Conservation (phyloP, 2,888 invertebrate species). For the Suillia variegata region DNA sequence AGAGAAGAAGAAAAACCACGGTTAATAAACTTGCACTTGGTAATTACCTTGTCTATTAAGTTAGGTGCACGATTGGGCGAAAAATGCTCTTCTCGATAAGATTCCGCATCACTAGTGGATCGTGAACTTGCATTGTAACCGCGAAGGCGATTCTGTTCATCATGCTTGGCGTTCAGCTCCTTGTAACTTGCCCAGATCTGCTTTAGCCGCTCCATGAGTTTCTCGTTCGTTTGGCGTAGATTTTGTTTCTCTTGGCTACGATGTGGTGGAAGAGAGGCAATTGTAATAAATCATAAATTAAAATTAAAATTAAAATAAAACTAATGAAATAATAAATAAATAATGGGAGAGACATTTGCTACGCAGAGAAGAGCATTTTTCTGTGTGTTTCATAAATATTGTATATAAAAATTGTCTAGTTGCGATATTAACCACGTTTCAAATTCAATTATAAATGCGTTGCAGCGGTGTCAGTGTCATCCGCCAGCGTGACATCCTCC, state of each 20-base stretch:
- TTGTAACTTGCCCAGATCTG: constrained; percentile 60
- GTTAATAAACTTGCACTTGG: constrained; percentile 40
- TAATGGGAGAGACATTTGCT: constrained; percentile 8
- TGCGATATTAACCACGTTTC: constrained; percentile 9
- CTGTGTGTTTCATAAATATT: background rate
- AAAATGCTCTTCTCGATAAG: constrained; percentile 44
- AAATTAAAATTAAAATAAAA: constrained; percentile 8
- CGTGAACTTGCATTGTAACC: constrained; percentile 6
- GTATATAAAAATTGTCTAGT: no score
- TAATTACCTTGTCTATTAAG: constrained; percentile 4
- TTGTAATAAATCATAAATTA: constrained; percentile 8
- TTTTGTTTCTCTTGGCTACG: constrained; percentile 55
- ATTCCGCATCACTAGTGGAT: constrained; percentile 18
- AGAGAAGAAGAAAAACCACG: constrained; percentile 21
- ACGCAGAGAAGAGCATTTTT: constrained; percentile 28
- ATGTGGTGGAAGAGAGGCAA: no score
- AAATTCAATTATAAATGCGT: background rate
- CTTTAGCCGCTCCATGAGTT: constrained; percentile 57
- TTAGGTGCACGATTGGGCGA: constrained; percentile 7
- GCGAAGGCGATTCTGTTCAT: constrained; percentile 21
- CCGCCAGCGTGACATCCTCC: background rate
- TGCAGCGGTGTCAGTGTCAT: background rate
- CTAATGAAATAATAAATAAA: constrained; percentile 12
- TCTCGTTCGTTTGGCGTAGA: constrained; percentile 57
- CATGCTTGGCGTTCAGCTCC: constrained; percentile 37